These are phyloP conservation scores for Alfaro cultratus DNA, from an alignment of 2,797 vertebrate species.

Conservation along the genomic window DNA sequence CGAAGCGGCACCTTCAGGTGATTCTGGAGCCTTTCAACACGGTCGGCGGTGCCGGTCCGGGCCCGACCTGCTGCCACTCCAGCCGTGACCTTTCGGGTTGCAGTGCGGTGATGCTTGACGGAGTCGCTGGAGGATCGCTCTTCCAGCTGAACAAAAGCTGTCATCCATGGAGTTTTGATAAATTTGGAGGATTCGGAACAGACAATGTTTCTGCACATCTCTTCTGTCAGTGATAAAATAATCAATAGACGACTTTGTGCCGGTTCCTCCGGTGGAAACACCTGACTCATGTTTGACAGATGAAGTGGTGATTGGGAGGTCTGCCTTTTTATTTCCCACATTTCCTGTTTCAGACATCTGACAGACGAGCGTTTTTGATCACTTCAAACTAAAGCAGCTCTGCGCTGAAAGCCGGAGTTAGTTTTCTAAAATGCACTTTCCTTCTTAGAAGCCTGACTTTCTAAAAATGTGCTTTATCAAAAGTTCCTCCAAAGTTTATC, in stretches of 20 bases:
- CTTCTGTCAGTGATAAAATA: constrained; percentile 4
- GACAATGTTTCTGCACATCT: not conserved
- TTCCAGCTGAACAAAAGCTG: not conserved
- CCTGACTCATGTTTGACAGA: constrained; percentile 2
- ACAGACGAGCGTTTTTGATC: not conserved
- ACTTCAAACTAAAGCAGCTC: not conserved
- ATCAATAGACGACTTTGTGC: constrained; percentile 16
- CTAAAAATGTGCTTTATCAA: not conserved
- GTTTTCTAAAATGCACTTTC: not conserved
- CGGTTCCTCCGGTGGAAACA: constrained; percentile 4
- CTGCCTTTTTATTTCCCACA: not conserved
- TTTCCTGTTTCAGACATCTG: not conserved
- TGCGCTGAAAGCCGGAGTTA: not conserved
- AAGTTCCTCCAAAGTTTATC: not conserved
- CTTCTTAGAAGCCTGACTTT: not conserved
- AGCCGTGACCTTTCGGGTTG: not conserved
- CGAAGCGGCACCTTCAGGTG: not conserved
- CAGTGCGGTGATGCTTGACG: not conserved
- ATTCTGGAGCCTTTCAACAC: not conserved
- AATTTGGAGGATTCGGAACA: not conserved
- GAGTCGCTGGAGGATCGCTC: not conserved
- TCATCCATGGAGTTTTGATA: not conserved
- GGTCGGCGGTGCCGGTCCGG: not conserved
- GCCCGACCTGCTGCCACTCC: constrained; percentile 1
- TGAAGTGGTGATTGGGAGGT: not conserved